Evolutionary conservation across 1,140 invertebrate species (phyloP), one percentile per base, ranked within the genome.

Genomic region (Notospermus geniculatus): DNA sequence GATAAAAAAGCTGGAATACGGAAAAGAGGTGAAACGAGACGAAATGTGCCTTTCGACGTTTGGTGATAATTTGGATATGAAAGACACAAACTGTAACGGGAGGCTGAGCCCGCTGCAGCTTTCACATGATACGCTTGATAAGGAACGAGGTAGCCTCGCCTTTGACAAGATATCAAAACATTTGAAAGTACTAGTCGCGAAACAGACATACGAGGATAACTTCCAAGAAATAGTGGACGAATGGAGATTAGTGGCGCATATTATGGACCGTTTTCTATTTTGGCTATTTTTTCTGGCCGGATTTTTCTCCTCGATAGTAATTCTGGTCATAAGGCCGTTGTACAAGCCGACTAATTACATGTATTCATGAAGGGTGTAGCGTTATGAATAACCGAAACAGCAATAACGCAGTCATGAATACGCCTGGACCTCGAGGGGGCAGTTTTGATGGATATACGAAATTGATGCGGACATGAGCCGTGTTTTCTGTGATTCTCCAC

Each of bases 161-260:
- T 62, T 65, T 32, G 71, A 75, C 17, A 64, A 62, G 41, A 72
- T 75, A 28, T 69, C 70, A 1, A 63, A 61, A 28, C 72, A 73
- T 41, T 50, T 75, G 17, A 64, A 66, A 46, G 55, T 69, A 0
- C 50, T 75, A 52, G 68, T 77, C 9, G 60, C 66, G 15, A 69
- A 68, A 54, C 70, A 74, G 27, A 71, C 76, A 22, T 57, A 64
- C n/a, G 69, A 71, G 41, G 69, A 71, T 46, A 55, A 50, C n/a
- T 68, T 69, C 19, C 64, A 67, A 60, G 66, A 77, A 41, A 66
- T 77, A 19, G 68, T 73, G 17, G 71, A 74, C 41, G 96, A 99
- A 83, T 99, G 97, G 97, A 97, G 98, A 76, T 98, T 98, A 80
- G 95, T 99, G 4, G 95, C 96, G 23, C 96, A 97, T 92, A 95